Evolutionary conservation across 2,113 vertebrate genomes (phyloP).

Genomic region (Podarcis raffonei): DNA sequence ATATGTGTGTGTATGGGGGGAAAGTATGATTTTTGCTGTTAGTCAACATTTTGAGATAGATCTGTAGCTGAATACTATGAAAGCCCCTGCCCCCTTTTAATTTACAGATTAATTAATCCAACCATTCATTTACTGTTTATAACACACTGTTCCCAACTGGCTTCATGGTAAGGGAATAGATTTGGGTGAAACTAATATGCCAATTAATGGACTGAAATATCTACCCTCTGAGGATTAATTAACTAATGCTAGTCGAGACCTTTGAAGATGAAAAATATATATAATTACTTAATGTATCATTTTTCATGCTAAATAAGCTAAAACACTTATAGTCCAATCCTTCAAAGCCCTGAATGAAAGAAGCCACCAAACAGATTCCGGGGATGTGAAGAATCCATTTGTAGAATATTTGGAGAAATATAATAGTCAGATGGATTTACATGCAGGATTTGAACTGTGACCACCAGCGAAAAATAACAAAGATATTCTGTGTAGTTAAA

Average conservation of each 20-base stretch:
- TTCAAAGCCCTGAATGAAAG: not conserved
- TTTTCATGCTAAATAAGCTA: not conserved
- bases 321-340: slow-evolving; percentile 4
- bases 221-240: slow-evolving; percentile 21
- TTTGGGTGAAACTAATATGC: slow-evolving; percentile 33
- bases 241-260: not conserved
- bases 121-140: slow-evolving; percentile 30
- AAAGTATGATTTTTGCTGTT: not conserved
- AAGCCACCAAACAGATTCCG: not conserved
- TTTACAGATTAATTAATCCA: slow-evolving; percentile 34
- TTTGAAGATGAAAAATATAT: slow-evolving; percentile 40
- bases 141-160: slow-evolving; percentile 15
- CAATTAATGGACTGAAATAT: slow-evolving; percentile 34
- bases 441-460: no score
- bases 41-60: not conserved
- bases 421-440: no score
- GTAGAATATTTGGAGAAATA: not conserved
- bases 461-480: no score
- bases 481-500: no score
- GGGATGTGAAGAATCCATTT: no score
- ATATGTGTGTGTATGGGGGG: not conserved
- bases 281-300: slow-evolving; percentile 16
- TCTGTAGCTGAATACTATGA: not conserved
- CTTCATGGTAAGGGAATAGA: slow-evolving; percentile 20
- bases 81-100: not conserved